Conservation (phyloP, 2,888 invertebrate genomes). For the Brachypterus glaber region DNA sequence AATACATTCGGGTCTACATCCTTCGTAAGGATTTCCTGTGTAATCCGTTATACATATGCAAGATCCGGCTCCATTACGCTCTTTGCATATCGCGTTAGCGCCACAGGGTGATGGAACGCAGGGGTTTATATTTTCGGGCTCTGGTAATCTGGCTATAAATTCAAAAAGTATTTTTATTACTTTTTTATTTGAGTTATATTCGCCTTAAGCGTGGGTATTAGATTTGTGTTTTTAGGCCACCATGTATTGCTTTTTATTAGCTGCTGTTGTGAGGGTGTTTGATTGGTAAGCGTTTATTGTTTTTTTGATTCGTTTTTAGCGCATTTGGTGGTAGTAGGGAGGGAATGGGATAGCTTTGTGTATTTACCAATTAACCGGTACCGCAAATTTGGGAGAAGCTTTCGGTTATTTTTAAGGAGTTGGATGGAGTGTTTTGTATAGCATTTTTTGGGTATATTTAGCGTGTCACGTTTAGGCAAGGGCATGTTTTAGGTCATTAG, state of each 20-base stretch:
- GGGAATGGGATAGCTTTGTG: neutral
- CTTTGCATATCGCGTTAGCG: constrained; percentile 62
- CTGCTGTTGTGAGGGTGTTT: constrained; percentile 14
- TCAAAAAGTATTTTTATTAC: too few relatives aligned
- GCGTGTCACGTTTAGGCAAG: constrained; percentile 13
- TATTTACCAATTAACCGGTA: constrained; percentile 1
- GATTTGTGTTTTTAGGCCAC: constrained; percentile 11
- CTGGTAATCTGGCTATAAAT: constrained; percentile 21
- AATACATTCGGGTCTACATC: constrained; percentile 60
- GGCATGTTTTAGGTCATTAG: constrained; percentile 21
- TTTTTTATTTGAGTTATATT: constrained; percentile 10
- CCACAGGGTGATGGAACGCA: constrained; percentile 59
- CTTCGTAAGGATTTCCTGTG: constrained; percentile 68
- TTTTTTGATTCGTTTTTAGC: constrained; percentile 1
- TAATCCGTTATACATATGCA: constrained; percentile 62
- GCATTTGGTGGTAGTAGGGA: neutral
- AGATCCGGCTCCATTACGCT: constrained; percentile 61
- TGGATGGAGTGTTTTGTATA: constrained; percentile 12
- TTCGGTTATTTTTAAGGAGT: constrained; percentile 15
- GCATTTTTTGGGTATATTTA: constrained; percentile 14
- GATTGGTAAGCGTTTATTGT: neutral
- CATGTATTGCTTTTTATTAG: constrained; percentile 21
- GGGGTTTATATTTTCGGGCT: constrained; percentile 42
- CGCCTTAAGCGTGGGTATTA: constrained; percentile 9
- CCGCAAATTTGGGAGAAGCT: constrained; percentile 10